Base-by-base conservation (phyloP, 1,140 invertebrate species). In the Drosophila parvula region DNA sequence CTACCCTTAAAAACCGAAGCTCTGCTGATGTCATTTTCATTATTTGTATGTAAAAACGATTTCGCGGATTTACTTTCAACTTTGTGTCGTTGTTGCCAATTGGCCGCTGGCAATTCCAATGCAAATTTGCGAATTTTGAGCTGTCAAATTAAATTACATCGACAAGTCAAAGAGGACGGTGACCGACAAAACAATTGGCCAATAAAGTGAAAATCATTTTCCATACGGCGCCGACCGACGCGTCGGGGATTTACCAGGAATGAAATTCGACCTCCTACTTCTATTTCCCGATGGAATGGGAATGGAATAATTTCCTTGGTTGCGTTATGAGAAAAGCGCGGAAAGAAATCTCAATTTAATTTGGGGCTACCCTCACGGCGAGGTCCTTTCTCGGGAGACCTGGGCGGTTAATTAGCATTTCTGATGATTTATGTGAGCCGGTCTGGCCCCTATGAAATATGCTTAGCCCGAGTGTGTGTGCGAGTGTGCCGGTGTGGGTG, bases 381-480 rank as follows among this genome's bases (percentile, higher is more conserved):
- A 41, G 30, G 40, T 61, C 41, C 16, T 38, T 70, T 38, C 64
- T 43, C 65, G 0, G 36, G 65, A 44, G 68, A 68, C 64, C 50
- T 50, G 34, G 45, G 48, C 70, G 70, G 71, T 79, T 86, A 86
- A 86, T 86, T 88, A 86, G 79, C 83, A 88, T 82, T 79, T 79
- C 76, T 38, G 62, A 75, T 86, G 76, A 86, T 86, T 86, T 86
- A 86, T 86, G 75, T 62, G n/a, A 12, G 60, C 16, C 38, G n/a
- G 61, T 14, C 1, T 22, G 22, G 22, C 50, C 9, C 27, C 58
- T 48, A 64, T 77, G 79, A 86, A 86, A 86, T 81, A 86, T 86
- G 82, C 69, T 79, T 53, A n/a, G 14, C 30, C 27, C 40, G 32
- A 4, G 3, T 3, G 45, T 2, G 22, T 32, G 28, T 50, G 48